These are phyloP conservation scores for Callocephalon fimbriatum DNA, from an alignment of 2,113 vertebrate species.

Conservation along the genomic window DNA sequence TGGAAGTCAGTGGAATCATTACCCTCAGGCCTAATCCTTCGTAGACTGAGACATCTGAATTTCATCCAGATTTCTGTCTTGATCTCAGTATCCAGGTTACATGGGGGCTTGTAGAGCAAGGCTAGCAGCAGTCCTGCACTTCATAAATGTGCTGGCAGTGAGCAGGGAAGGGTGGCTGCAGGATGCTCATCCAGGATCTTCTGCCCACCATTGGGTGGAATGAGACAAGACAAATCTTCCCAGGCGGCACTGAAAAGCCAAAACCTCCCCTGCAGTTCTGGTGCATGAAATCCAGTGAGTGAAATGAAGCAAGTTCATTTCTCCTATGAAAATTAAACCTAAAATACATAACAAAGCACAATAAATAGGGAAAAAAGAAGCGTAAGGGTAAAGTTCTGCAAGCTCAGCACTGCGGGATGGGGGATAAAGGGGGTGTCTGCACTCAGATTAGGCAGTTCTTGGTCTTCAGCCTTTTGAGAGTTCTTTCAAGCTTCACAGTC, in stretches of 20 bases:
- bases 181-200: background rate
- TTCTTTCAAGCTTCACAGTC: background rate
- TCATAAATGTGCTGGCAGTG: background rate
- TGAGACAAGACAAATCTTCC: background rate
- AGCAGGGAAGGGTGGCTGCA: background rate
- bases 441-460: background rate
- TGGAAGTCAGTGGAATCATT: background rate
- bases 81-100: background rate
- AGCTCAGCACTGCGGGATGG: background rate
- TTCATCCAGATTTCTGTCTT: background rate
- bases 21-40: background rate
- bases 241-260: background rate
- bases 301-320: background rate
- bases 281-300: background rate
- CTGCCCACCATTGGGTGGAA: background rate
- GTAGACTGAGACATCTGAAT: background rate
- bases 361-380: background rate
- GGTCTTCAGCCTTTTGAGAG: background rate
- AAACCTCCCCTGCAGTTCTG: background rate
- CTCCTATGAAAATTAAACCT: background rate
- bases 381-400: background rate
- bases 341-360: background rate
- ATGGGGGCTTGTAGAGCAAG: background rate
- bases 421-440: background rate
- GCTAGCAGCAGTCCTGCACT: background rate